Evolutionary conservation across 2,888 invertebrate genomes (phyloP).

Genomic region (Phymatocera aterrima): DNA sequence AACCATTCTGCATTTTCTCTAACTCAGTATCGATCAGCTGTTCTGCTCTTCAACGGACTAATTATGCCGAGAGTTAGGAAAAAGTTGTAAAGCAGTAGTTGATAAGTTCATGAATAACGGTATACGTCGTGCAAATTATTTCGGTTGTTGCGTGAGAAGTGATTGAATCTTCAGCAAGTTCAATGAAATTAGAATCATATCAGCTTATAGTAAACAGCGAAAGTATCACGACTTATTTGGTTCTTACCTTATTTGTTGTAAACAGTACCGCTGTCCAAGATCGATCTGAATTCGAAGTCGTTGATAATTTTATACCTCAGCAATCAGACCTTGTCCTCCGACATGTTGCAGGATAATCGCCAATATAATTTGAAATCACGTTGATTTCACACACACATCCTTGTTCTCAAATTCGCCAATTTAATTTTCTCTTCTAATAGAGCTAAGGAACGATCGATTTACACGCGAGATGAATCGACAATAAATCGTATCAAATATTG

Average conservation of each 20-base stretch:
- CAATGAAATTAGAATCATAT: neutral
- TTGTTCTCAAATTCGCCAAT: neutral
- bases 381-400: constrained; percentile 29
- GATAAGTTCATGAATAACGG: neutral
- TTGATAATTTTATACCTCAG: neutral
- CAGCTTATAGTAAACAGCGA: neutral
- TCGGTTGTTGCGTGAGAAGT: neutral
- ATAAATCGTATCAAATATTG: neutral
- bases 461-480: neutral
- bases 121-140: neutral
- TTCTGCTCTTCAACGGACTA: too few species aligned
- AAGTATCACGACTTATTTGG: neutral
- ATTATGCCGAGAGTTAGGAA: too few species aligned
- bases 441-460: neutral
- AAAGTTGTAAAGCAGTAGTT: too few species aligned
- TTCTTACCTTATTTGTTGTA: constrained; percentile 23
- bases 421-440: neutral
- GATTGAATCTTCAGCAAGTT: neutral
- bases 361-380: constrained; percentile 3
- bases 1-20: neutral
- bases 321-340: constrained; percentile 19
- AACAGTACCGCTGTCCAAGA: constrained; percentile 7
- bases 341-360: constrained; percentile 20
- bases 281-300: neutral
- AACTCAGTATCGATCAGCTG: neutral